Evolutionary conservation across 2,888 invertebrate genomes (phyloP).

Genomic region (Oeneis ivallda): DNA sequence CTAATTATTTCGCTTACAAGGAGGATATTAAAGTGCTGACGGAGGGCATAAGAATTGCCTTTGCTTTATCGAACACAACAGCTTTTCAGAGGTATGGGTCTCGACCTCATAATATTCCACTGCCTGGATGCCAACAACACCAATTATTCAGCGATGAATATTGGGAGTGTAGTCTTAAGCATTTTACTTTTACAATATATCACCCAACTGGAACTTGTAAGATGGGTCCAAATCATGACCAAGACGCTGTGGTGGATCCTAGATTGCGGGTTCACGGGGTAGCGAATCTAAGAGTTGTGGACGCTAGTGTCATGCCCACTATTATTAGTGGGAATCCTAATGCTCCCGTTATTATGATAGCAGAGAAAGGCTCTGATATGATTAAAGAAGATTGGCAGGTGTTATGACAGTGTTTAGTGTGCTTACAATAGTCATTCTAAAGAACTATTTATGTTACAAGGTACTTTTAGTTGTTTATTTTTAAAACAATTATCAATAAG

Average conservation of each 20-base stretch:
- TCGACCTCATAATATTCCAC: conserved; percentile 87
- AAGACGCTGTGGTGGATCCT: conserved; percentile 90
- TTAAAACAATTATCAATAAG: conserved; percentile 49
- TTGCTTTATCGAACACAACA: conserved; percentile 88
- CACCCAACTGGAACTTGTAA: conserved; percentile 93
- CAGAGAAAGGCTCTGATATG: conserved; percentile 93
- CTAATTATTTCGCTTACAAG: conserved; percentile 94
- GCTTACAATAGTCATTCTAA: conserved; percentile 42
- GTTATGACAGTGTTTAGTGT: conserved; percentile 68
- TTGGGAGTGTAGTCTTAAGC: conserved; percentile 92
- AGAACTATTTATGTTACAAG: conserved; percentile 51
- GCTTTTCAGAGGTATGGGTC: conserved; percentile 92
- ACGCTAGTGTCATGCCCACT: conserved; percentile 94
- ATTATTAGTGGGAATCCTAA: conserved; percentile 95
- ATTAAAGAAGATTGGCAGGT: conserved; percentile 92
- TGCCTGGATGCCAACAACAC: conserved; percentile 90
- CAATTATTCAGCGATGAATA: conserved; percentile 89
- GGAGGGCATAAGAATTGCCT: conserved; percentile 92
- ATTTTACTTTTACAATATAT: conserved; percentile 91
- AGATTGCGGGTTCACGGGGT: conserved; percentile 89
- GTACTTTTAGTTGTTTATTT: conserved; percentile 52
- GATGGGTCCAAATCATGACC: conserved; percentile 91
- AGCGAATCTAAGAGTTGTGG: conserved; percentile 88
- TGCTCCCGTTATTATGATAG: conserved; percentile 94
- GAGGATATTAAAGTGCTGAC: conserved; percentile 90